Conservation (phyloP, 2,113 vertebrate genomes). For the Galbula dea region DNA sequence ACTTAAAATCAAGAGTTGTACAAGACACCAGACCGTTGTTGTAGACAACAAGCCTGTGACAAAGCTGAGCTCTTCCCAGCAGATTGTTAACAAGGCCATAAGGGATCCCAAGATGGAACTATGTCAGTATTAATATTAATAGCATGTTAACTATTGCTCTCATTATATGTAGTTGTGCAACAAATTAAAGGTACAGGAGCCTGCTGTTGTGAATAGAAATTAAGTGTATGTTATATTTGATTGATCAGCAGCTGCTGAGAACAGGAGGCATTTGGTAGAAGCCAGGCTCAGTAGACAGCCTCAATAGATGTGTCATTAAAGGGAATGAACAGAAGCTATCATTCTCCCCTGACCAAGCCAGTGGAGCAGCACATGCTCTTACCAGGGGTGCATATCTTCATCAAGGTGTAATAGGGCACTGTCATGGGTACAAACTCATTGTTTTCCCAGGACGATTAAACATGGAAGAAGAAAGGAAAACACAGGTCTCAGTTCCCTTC, state of each 20-base stretch:
- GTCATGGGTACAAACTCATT: not conserved
- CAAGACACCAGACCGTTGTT: not conserved
- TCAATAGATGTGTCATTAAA: not conserved
- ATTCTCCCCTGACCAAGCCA: not conserved
- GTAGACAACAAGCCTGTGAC: not conserved
- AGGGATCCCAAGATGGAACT: not conserved
- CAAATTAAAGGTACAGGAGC: not conserved
- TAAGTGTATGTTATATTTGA: not conserved
- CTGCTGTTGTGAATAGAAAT: not conserved
- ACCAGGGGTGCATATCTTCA: not conserved
- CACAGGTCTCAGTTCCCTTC: not conserved
- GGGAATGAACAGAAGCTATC: not conserved
- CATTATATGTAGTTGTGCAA: conserved; percentile 16
- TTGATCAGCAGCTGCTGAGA: not conserved
- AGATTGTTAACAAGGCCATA: not conserved
- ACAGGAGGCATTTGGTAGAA: not conserved
- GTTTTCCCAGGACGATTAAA: not conserved
- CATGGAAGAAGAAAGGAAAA: not conserved
- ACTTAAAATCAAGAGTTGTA: not conserved
- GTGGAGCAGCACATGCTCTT: not conserved
- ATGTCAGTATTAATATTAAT: not conserved
- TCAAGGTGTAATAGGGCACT: not conserved
- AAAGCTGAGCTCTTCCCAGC: not conserved
- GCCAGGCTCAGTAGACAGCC: not conserved
- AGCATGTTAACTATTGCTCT: not conserved